Base-by-base conservation (phyloP, 92 coral and sea anemone species). In the Diadumene lineata region DNA sequence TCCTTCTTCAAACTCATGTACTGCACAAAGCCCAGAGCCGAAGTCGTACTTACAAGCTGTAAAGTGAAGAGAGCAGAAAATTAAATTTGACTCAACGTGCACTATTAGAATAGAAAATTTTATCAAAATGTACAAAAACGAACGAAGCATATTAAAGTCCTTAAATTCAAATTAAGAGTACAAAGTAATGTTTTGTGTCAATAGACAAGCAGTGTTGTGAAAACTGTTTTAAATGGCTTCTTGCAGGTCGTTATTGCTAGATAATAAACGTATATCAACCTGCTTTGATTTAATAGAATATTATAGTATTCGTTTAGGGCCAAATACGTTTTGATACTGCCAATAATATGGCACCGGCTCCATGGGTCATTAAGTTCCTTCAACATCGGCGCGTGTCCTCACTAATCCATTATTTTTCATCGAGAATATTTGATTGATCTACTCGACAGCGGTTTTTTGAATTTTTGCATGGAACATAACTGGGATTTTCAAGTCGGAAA, bases 341-440 rank as follows among this genome's bases (percentile, higher is more conserved):
- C n/a, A n/a, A n/a, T n/a, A n/a, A n/a, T n/a, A n/a, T n/a, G n/a
- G n/a, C n/a, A n/a, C n/a, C n/a, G n/a, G n/a, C n/a, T n/a, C n/a
- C n/a, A n/a, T n/a, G n/a, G n/a, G n/a, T n/a, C n/a, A n/a, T n/a
- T n/a, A n/a, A n/a, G n/a, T n/a, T n/a, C n/a, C n/a, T n/a, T 31
- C 63, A 72, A 51, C 34, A 1, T 61, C 31, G 77, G 56, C 77
- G 11, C 34, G 29, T 19, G 63, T 72, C 77, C 55, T 22, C 28
- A 17, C 30, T 57, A 51, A 72, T 72, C 77, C 77, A 0, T 28
- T 7, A n/a, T 34, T 56, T 16, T 21, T 53, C 58, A 2, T 21
- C 58, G 18, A 26, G 24, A 6, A 60, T 22, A 21, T 27, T 62
- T 62, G 2, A 23, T 29, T 28, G 68, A 28, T 28, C 18, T 1